These are phyloP conservation scores for Xyrauchen texanus DNA, from an alignment of 2,113 vertebrate genomes.

Conservation along the genomic window DNA sequence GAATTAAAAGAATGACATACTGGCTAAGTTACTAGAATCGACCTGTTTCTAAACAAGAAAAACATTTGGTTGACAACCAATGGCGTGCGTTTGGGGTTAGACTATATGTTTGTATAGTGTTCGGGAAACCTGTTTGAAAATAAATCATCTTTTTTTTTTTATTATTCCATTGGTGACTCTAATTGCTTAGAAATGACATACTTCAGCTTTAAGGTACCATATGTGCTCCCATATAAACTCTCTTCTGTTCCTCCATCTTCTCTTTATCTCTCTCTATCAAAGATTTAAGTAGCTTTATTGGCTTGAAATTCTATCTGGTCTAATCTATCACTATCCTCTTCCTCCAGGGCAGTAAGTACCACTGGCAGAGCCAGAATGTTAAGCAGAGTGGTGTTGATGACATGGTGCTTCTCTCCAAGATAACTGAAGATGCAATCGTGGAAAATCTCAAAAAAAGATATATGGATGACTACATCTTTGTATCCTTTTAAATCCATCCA, in stretches of 20 bases:
- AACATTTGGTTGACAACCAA: neutral
- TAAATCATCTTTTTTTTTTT: too few relatives aligned
- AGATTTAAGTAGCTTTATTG: too few relatives aligned
- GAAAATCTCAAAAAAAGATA: slow-evolving; percentile 96
- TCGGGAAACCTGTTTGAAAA: too few relatives aligned
- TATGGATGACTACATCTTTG: slow-evolving; percentile 96
- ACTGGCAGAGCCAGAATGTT: slow-evolving; percentile 99
- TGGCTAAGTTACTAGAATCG: neutral
- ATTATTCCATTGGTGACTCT: too few relatives aligned
- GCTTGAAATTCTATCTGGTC: too few relatives aligned
- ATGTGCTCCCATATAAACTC: too few relatives aligned
- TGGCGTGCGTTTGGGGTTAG: neutral
- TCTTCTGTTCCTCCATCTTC: too few relatives aligned
- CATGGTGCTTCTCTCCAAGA: slow-evolving; percentile 96
- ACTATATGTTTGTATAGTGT: too few relatives aligned
- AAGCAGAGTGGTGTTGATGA: slow-evolving; percentile 97
- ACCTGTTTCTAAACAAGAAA: neutral
- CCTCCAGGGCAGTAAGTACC: slow-evolving; percentile 90
- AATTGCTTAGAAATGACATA: too few relatives aligned
- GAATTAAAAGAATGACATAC: neutral
- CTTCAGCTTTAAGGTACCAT: too few relatives aligned
- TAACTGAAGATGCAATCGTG: slow-evolving; percentile 92
- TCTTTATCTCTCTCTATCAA: too few relatives aligned
- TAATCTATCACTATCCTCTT: too few relatives aligned
- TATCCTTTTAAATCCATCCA: slow-evolving; percentile 75